A percentile compares a stretch with the other conserved stretches of the same genome.
These are phyloP conservation scores for Rhinichthys osculus DNA, from an alignment of 2,797 vertebrate species.

Conservation along the genomic window DNA sequence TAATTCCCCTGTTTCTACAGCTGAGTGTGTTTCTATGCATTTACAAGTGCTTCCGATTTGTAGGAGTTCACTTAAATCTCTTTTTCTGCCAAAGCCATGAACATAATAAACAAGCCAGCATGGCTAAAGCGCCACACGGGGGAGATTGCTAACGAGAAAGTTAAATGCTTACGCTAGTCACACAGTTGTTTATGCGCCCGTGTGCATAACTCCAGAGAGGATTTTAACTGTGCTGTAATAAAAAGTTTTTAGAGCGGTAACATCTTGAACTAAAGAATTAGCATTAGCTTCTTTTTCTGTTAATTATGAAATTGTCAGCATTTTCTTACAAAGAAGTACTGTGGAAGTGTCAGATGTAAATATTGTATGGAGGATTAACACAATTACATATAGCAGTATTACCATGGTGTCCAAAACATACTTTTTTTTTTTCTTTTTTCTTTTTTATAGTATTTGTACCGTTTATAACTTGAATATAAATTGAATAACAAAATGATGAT, in stretches of 20 bases:
- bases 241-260: background rate
- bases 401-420: background rate
- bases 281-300: background rate
- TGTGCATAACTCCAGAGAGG: conserved; percentile 46
- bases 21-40: conserved; percentile 98
- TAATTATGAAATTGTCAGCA: background rate
- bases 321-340: background rate
- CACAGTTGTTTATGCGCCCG: conserved; percentile 88
- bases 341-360: background rate
- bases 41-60: conserved; percentile 98
- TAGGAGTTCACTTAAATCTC: conserved; percentile 98
- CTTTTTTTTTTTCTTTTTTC: background rate
- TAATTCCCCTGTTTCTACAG: conserved; percentile 99
- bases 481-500: background rate
- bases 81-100: conserved; percentile 88
- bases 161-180: conserved; percentile 95
- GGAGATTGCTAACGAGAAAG: conserved; percentile 95
- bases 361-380: background rate
- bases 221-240: conserved; percentile 12
- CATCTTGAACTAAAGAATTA: background rate
- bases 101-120: conserved; percentile 99
- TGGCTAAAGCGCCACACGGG: conserved; percentile 95
- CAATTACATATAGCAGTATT: background rate
- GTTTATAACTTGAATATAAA: background rate
- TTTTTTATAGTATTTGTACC: background rate